phyloP scores from a whole-genome alignment of 1,140 invertebrate species.

The Drosophila bocqueti region DNA sequence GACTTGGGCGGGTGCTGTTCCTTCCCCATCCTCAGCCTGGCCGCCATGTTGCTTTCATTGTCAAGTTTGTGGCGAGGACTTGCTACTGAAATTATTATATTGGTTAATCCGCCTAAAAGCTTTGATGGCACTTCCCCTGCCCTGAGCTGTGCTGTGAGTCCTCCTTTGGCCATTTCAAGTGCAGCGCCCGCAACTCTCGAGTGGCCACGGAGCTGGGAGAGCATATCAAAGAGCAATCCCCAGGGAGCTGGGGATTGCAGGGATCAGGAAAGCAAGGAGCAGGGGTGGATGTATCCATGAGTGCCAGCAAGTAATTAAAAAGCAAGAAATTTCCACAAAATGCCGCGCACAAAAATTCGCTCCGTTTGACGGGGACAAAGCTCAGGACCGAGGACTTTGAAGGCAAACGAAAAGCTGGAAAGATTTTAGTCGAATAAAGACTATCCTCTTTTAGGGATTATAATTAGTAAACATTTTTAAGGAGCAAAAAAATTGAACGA shows the following conservation, averaged over 20 bases:
- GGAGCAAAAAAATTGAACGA: accelerated
- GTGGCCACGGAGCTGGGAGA: constrained; percentile 43
- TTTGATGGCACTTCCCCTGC: constrained; percentile 60
- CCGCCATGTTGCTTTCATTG: constrained; percentile 61
- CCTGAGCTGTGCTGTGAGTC: not conserved
- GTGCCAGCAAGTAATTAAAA: constrained; percentile 79
- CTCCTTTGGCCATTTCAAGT: constrained; percentile 60
- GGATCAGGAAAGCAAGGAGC: constrained; percentile 28
- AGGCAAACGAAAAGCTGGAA: not conserved
- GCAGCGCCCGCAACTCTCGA: constrained; percentile 67
- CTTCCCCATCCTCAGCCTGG: not conserved
- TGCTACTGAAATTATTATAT: constrained; percentile 62
- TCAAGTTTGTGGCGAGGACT: constrained; percentile 60
- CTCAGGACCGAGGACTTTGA: constrained; percentile 25
- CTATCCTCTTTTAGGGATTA: not conserved
- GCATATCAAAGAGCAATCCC: constrained; percentile 67
- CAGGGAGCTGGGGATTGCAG: constrained; percentile 19
- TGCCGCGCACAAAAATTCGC: constrained; percentile 61
- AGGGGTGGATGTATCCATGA: constrained; percentile 44
- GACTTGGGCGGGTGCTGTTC: constrained; percentile 42
- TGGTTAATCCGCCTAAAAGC: constrained; percentile 80
- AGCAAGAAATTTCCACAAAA: constrained; percentile 73
- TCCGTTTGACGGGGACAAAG: constrained; percentile 66
- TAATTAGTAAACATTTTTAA: not conserved
- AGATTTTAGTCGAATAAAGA: not conserved